Evolutionary conservation across 2,113 vertebrate species (phyloP).

Genomic region (Ammodytes dubius): DNA sequence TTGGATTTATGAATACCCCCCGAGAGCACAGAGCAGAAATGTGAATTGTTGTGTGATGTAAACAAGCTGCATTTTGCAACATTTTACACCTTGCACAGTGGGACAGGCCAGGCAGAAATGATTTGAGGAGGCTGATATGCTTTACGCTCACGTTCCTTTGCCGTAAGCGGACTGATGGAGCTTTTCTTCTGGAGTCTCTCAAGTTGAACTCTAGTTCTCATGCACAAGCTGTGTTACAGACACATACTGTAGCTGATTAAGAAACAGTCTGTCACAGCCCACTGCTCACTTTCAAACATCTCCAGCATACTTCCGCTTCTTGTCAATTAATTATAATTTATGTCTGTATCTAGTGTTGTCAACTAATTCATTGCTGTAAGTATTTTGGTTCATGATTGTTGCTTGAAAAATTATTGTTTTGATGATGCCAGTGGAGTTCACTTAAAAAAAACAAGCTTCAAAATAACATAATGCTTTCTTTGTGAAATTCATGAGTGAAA

Average conservation of each 20-base stretch:
- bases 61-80: conserved; percentile 35
- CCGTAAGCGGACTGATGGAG: conserved; percentile 38
- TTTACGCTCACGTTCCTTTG: conserved; percentile 43
- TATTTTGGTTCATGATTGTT: no score
- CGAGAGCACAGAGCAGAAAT: conserved; percentile 47
- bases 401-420: no score
- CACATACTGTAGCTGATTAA: conserved; percentile 55
- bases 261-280: conserved; percentile 55
- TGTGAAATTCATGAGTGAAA: no score
- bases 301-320: no score
- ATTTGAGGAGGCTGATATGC: conserved; percentile 49
- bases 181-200: conserved; percentile 50
- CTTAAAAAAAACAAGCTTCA: no score
- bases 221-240: conserved; percentile 54
- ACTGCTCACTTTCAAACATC: conserved; percentile 58
- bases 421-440: no score
- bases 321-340: no score
- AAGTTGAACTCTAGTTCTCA: conserved; percentile 59
- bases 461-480: no score
- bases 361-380: no score
- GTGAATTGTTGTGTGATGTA: conserved; percentile 48
- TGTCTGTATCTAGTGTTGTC: no score
- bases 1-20: conserved; percentile 67
- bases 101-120: conserved; percentile 46
- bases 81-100: conserved; percentile 34